Evolutionary conservation across 2,113 vertebrate genomes (phyloP).

Genomic region (Thermophis baileyi): DNA sequence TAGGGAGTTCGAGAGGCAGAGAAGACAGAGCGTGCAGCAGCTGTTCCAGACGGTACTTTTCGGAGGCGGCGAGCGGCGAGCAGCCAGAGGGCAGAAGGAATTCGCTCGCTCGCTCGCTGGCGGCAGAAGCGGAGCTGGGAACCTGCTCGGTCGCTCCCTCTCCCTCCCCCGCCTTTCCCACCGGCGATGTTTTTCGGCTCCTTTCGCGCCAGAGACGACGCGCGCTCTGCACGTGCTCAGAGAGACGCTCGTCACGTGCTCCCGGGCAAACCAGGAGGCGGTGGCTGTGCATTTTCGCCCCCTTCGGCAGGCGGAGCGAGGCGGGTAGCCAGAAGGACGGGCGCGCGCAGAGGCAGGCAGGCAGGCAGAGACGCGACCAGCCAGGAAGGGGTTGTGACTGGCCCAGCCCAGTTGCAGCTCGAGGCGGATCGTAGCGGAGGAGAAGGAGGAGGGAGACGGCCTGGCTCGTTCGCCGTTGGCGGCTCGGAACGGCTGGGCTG

Average conservation of each 20-base stretch:
- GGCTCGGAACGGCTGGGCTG: not conserved
- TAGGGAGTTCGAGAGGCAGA: not conserved
- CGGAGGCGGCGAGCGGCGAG: not conserved
- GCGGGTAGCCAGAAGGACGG: not conserved
- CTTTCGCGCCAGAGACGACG: not conserved
- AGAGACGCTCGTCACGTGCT: not conserved
- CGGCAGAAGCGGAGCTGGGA: not conserved
- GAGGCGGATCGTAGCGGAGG: accelerated
- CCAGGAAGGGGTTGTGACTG: not conserved
- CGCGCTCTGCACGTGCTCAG: constrained; percentile 16
- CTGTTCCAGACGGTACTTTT: not conserved
- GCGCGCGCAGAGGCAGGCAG: not conserved
- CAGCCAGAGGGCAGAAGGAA: not conserved
- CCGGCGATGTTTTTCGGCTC: not conserved
- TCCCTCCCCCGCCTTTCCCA: not conserved
- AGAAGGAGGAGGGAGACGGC: not conserved
- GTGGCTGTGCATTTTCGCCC: not conserved
- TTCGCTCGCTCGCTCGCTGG: not conserved
- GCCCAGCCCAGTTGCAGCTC: not conserved
- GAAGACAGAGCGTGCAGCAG: not conserved
- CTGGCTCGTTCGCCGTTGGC: not conserved
- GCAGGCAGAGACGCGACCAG: not conserved
- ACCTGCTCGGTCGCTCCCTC: not conserved
- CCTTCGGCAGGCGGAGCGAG: not conserved
- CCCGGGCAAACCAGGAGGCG: not conserved